These are phyloP conservation scores for Nematolebias whitei DNA, from an alignment of 2,113 vertebrate genomes.

Conservation along the genomic window DNA sequence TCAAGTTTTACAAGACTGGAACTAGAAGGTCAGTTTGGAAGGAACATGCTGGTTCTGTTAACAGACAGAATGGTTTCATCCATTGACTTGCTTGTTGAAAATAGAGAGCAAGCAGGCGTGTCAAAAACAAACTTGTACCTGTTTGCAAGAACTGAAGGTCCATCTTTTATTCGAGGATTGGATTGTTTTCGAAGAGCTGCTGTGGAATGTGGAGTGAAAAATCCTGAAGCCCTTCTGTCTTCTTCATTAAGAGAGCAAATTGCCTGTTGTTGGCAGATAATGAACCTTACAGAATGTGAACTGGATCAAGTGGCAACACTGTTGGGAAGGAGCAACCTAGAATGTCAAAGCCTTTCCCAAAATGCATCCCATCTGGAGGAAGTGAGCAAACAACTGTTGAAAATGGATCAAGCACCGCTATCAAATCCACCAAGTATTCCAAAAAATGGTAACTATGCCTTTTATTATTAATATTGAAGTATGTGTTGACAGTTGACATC, in stretches of 20 bases:
- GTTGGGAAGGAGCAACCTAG: constrained; percentile 49
- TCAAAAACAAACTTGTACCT: constrained; percentile 69
- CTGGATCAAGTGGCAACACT: constrained; percentile 61
- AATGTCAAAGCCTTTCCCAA: constrained; percentile 51
- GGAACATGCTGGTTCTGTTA: constrained; percentile 72
- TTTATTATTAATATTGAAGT: not conserved
- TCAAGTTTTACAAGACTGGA: constrained; percentile 65
- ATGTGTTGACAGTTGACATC: too few species aligned
- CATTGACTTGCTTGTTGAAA: constrained; percentile 65
- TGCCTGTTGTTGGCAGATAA: constrained; percentile 71
- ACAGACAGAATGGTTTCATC: constrained; percentile 66
- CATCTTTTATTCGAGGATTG: constrained; percentile 69
- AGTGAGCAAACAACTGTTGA: constrained; percentile 65
- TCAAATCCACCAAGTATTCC: constrained; percentile 18
- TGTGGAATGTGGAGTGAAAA: constrained; percentile 68
- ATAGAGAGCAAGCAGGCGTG: constrained; percentile 61
- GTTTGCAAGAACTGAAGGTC: constrained; percentile 74
- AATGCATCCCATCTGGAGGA: constrained; percentile 61
- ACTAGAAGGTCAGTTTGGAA: constrained; percentile 71
- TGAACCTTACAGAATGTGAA: constrained; percentile 65
- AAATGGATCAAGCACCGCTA: constrained; percentile 53
- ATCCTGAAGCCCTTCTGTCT: constrained; percentile 69
- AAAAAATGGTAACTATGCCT: constrained; percentile 51
- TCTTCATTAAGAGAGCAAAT: constrained; percentile 70
- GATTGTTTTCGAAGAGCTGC: constrained; percentile 72